Evolutionary conservation across 2,888 invertebrate species (phyloP).

Genomic region (Pyrrhosoma nymphula): DNA sequence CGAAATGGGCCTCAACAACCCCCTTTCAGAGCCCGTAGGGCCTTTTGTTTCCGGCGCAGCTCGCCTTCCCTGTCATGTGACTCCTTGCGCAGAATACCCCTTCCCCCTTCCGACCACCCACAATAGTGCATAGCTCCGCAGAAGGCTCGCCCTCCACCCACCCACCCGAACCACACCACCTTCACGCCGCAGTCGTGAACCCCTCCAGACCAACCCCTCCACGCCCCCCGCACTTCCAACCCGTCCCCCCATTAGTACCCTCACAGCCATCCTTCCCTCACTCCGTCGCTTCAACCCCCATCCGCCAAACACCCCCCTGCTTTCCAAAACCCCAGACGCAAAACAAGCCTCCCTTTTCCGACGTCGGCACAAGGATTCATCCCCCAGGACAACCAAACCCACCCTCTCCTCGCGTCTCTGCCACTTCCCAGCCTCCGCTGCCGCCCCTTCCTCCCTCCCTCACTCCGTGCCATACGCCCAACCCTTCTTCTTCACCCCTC

Average conservation of each 20-base stretch:
- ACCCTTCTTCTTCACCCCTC: neutral
- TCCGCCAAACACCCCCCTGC: neutral
- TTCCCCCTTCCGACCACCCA: neutral
- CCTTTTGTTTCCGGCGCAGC: neutral
- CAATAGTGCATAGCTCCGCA: neutral
- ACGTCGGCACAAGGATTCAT: slow-evolving; percentile 33
- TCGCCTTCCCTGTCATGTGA: neutral
- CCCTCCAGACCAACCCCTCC: neutral
- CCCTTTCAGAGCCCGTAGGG: neutral
- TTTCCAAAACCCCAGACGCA: slow-evolving; percentile 57
- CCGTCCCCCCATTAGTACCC: neutral
- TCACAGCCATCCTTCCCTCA: neutral
- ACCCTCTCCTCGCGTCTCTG: neutral
- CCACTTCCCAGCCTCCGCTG: neutral
- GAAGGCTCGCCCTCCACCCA: neutral
- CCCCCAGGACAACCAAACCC: slow-evolving; percentile 38
- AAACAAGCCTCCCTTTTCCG: slow-evolving; percentile 46
- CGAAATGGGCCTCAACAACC: neutral
- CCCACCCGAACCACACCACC: neutral
- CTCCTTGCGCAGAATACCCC: neutral
- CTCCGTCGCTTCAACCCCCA: too few relatives aligned
- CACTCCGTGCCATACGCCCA: neutral
- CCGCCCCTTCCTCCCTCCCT: neutral
- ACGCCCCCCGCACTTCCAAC: neutral
- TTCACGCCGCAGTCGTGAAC: neutral